Conservation (phyloP, 2,888 invertebrate species). For the Zygaena filipendulae region DNA sequence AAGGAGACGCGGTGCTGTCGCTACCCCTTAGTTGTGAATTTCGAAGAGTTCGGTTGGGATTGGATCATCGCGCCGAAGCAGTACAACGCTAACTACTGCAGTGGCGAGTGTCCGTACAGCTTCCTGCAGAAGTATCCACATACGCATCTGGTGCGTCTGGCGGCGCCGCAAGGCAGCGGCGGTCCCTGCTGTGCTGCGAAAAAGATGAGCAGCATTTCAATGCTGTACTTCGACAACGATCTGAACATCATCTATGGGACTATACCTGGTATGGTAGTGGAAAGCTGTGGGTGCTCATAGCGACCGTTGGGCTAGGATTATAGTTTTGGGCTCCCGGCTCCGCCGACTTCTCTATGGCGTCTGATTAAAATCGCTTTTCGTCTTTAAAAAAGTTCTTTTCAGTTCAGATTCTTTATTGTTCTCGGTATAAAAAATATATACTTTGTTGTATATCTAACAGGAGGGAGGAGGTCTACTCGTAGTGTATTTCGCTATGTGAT, state of each 20-base stretch:
- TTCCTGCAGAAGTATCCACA: conserved; percentile 89
- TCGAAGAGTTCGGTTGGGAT: conserved; percentile 96
- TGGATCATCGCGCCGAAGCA: conserved; percentile 96
- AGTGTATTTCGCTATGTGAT: conserved; percentile 52
- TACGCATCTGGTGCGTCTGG: conserved; percentile 87
- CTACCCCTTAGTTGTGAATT: conserved; percentile 93
- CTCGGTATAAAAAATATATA: too few species aligned
- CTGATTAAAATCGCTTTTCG: too few species aligned
- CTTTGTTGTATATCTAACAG: too few species aligned
- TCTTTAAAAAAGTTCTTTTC: too few species aligned
- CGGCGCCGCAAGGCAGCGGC: conserved; percentile 78
- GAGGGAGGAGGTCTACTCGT: too few species aligned
- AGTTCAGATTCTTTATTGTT: too few species aligned
- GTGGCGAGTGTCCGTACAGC: conserved; percentile 92
- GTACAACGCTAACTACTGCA: conserved; percentile 96
- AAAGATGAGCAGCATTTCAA: conserved; percentile 86
- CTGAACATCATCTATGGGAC: conserved; percentile 88
- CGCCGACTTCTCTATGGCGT: too few species aligned
- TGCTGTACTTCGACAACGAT: conserved; percentile 93
- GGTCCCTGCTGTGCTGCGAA: conserved; percentile 95
- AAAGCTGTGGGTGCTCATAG: conserved; percentile 91
- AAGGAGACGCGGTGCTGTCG: conserved; percentile 91
- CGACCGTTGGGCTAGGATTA: conserved; percentile 26
- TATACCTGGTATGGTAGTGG: conserved; percentile 94
- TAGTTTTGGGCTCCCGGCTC: conserved; percentile 7